phyloP scores from a whole-genome alignment of 2,888 invertebrate species.

The Synanthedon myopaeformis region DNA sequence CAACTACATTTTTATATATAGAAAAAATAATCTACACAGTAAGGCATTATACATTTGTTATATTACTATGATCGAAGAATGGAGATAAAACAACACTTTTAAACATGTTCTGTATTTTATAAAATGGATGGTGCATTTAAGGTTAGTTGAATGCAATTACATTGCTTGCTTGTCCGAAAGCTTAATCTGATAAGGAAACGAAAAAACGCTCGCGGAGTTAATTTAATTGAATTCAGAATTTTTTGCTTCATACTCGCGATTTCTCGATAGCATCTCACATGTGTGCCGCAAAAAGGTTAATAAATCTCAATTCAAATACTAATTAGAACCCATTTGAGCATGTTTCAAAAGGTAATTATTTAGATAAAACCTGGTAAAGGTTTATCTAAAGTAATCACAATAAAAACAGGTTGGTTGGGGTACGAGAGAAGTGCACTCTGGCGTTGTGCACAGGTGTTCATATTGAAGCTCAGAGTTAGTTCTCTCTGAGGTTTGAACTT shows the following conservation, averaged over 20 bases:
- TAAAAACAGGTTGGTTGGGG: constrained; percentile 11
- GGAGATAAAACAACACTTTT: too few species aligned
- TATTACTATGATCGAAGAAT: too few species aligned
- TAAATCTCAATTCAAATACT: constrained; percentile 32
- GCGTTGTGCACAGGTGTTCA: constrained; percentile 33
- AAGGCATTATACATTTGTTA: too few species aligned
- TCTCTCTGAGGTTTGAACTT: constrained; percentile 34
- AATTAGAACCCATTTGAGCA: constrained; percentile 32
- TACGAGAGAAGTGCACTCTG: constrained; percentile 16
- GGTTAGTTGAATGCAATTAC: constrained; percentile 49
- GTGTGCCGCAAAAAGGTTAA: constrained; percentile 25
- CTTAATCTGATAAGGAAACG: constrained; percentile 52
- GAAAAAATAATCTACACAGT: too few species aligned
- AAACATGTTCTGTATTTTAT: too few species aligned
- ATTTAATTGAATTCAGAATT: constrained; percentile 55
- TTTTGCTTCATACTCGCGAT: constrained; percentile 30
- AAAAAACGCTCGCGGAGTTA: constrained; percentile 44
- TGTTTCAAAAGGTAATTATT: constrained; percentile 12
- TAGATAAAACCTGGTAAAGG: constrained; percentile 4
- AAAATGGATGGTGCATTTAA: constrained; percentile 22
- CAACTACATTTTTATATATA: too few species aligned
- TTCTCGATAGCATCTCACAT: constrained; percentile 30
- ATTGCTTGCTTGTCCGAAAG: constrained; percentile 47
- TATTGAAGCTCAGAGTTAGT: constrained; percentile 28
- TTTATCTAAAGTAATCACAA: constrained; percentile 15